Percentiles rank a stretch among this genome's conserved stretches.
Evolutionary conservation across 1,140 invertebrate genomes (phyloP).

Genomic region (Papilio dardanus): DNA sequence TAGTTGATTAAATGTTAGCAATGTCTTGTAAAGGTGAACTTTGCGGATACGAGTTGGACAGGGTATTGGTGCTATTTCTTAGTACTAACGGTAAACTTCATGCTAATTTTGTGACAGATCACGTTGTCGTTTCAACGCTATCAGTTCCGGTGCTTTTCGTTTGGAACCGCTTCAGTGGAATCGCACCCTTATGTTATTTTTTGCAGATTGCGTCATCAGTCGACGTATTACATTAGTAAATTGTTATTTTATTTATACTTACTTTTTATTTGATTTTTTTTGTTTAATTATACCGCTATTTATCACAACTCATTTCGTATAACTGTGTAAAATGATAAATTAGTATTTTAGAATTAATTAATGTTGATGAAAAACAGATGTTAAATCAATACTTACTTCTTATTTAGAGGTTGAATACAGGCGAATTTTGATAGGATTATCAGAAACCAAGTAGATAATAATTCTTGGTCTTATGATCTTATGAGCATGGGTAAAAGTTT

Average conservation of each 20-base stretch:
- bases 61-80: neutral
- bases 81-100: slow-evolving; percentile 2
- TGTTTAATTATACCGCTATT: neutral
- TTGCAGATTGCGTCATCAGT: neutral
- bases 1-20: slow-evolving; percentile 14
- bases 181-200: neutral
- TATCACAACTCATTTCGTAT: neutral
- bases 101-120: slow-evolving; percentile 9
- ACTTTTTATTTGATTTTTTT: neutral
- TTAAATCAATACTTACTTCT: neutral
- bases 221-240: neutral
- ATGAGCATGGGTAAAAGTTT: neutral
- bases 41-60: neutral
- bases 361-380: neutral
- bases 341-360: neutral
- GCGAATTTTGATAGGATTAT: neutral
- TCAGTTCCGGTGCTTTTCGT: neutral
- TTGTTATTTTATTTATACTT: neutral
- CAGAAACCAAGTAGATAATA: neutral
- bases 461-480: neutral
- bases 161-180: neutral
- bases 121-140: neutral
- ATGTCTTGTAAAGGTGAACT: neutral
- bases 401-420: neutral
- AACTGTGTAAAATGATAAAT: neutral